These are phyloP conservation scores for Microcebus tavaratra DNA, from an alignment of 2,113 vertebrate genomes.

Conservation along the genomic window DNA sequence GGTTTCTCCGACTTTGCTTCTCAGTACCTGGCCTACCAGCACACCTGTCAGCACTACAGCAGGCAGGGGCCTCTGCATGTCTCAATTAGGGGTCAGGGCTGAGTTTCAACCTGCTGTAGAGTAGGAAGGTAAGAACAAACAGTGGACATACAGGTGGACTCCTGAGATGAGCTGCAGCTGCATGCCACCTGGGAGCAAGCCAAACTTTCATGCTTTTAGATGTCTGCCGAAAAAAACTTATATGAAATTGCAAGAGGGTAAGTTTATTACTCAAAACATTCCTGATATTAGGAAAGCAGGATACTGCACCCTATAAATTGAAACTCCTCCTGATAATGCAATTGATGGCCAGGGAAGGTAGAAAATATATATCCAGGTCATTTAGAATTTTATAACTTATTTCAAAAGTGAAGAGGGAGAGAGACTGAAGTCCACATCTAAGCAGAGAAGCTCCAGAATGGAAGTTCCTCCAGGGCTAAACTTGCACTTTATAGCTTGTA, in stretches of 20 bases:
- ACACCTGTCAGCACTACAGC: background rate
- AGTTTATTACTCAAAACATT: background rate
- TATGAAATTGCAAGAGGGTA: background rate
- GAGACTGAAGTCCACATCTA: background rate
- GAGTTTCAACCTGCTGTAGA: background rate
- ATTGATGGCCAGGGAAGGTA: background rate
- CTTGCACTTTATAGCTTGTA: background rate
- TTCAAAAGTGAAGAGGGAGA: background rate
- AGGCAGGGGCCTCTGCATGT: background rate
- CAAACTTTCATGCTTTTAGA: background rate
- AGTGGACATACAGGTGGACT: accelerated
- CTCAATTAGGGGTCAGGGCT: background rate
- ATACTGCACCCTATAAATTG: background rate
- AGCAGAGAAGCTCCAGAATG: background rate
- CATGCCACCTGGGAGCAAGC: background rate
- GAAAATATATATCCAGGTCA: background rate
- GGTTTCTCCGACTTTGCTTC: background rate
- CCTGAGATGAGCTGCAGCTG: background rate
- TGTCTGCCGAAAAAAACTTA: background rate
- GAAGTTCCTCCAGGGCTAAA: background rate
- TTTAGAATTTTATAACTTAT: background rate
- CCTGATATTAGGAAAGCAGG: background rate
- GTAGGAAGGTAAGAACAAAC: background rate
- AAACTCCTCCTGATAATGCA: background rate
- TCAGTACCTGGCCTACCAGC: background rate